Conservation (phyloP, 1,140 invertebrate genomes). For the Kradibia gibbosae region DNA sequence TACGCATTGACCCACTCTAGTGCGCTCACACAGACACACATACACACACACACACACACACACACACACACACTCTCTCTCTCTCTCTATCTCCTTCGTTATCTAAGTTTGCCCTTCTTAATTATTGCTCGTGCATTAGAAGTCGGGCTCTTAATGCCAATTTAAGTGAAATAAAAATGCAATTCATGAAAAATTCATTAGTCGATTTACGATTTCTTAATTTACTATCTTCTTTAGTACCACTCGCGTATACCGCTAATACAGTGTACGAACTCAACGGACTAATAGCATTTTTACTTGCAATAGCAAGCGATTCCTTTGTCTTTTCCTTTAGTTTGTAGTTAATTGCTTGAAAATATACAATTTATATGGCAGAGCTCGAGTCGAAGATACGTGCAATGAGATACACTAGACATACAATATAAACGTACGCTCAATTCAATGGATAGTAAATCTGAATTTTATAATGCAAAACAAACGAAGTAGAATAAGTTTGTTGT, state of each 20-base stretch:
- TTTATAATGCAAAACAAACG: background rate
- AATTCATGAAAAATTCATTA: slow-evolving; percentile 8
- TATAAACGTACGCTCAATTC: no score
- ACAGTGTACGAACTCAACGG: background rate
- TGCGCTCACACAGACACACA: no score
- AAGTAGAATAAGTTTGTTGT: background rate
- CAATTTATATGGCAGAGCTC: background rate
- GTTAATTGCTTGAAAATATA: background rate
- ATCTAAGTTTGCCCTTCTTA: background rate
- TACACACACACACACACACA: no score
- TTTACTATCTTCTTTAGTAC: background rate
- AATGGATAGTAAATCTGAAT: no score
- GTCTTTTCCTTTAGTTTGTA: background rate
- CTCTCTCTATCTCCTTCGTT: background rate
- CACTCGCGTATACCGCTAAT: background rate
- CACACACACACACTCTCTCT: background rate
- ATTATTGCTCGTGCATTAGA: background rate
- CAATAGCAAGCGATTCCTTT: background rate
- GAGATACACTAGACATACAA: no score
- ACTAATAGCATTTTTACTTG: background rate
- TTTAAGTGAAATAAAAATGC: background rate
- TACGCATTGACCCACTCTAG: background rate
- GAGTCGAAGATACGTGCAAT: no score
- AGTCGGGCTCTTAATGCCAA: background rate
- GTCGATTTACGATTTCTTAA: slow-evolving; percentile 21